Conservation (phyloP, 2,888 invertebrate genomes). For the Odiellus spinosus region DNA sequence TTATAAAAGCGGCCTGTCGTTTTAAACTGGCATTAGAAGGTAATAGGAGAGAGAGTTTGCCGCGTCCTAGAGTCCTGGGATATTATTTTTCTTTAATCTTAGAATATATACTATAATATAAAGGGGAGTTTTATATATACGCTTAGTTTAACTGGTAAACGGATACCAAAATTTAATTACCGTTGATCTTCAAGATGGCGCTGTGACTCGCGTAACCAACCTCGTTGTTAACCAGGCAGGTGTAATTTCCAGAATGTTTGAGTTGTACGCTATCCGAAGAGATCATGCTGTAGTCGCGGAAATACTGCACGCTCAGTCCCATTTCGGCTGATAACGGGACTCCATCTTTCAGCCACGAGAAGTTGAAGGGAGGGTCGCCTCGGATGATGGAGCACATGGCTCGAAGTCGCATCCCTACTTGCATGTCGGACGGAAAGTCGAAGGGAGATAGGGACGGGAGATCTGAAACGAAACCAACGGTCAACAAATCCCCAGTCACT, state of each 20-base stretch:
- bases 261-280: neutral
- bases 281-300: neutral
- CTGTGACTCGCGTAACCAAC: neutral
- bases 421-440: conserved; percentile 11
- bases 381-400: conserved; percentile 7
- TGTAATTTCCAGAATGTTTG: neutral
- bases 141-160: too few relatives aligned
- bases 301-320: conserved; percentile 1
- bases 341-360: conserved; percentile 9
- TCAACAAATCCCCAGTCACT: too few relatives aligned
- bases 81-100: too few relatives aligned
- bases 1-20: too few relatives aligned
- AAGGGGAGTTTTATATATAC: too few relatives aligned
- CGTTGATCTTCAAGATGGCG: neutral
- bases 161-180: neutral
- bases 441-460: conserved; percentile 6
- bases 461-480: conserved; percentile 2
- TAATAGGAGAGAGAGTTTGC: too few relatives aligned
- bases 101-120: too few relatives aligned
- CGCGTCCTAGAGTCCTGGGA: too few relatives aligned
- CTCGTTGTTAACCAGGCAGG: neutral
- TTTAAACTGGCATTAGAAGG: too few relatives aligned
- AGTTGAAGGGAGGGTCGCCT: conserved; percentile 8
- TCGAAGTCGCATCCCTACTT: conserved; percentile 9
- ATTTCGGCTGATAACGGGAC: neutral